Evolutionary conservation across 2,797 vertebrate species (phyloP).

Genomic region (Melanotaenia pygmaea): DNA sequence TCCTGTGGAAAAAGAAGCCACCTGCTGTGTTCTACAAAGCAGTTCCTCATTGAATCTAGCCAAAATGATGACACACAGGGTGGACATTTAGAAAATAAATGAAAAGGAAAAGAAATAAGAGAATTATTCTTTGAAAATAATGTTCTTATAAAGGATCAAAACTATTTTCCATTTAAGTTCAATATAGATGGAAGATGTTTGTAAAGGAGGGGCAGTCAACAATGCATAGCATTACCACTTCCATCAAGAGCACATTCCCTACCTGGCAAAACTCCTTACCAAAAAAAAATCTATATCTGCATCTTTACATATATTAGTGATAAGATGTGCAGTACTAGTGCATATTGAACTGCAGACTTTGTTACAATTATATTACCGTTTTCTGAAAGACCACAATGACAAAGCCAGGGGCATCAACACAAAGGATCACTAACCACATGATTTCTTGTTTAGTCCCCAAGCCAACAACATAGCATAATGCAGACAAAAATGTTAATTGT

Average conservation of each 20-base stretch:
- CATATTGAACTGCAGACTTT: background rate
- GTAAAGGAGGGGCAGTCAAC: constrained; percentile 30
- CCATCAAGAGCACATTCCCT: constrained; percentile 40
- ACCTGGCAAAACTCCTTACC: constrained; percentile 33
- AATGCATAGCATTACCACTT: constrained; percentile 47
- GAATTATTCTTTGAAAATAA: constrained; percentile 18
- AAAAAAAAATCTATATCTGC: constrained; percentile 23
- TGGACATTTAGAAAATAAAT: background rate
- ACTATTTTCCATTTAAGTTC: constrained; percentile 28
- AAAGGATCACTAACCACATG: background rate
- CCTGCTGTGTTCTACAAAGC: constrained; percentile 42
- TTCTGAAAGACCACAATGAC: background rate
- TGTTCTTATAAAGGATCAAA: constrained; percentile 33
- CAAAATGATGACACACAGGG: constrained; percentile 25
- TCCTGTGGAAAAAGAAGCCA: constrained; percentile 42
- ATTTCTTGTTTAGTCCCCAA: background rate
- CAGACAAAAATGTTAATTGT: background rate
- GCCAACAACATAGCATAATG: background rate
- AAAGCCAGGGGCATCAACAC: background rate
- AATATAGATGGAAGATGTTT: constrained; percentile 22
- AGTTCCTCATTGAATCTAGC: constrained; percentile 2
- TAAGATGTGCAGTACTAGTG: background rate
- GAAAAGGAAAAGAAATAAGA: too few species aligned
- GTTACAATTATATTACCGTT: background rate
- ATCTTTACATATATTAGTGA: constrained; percentile 14